phyloP scores from a whole-genome alignment of 2,113 vertebrate genomes.

The Halcyon senegalensis region DNA sequence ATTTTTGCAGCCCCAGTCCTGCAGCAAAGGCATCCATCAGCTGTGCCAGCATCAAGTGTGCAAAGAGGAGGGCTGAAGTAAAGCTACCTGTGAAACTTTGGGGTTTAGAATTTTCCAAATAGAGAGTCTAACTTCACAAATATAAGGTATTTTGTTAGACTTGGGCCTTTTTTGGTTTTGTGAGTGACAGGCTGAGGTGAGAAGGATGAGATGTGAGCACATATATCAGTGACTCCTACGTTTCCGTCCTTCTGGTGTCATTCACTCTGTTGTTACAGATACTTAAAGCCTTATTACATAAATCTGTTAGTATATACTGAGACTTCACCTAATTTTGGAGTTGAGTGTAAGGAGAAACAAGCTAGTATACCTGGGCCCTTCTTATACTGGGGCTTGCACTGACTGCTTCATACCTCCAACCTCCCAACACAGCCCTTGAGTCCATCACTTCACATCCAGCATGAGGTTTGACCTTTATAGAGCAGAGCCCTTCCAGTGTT shows the following conservation, averaged over 20 bases:
- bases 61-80: not conserved
- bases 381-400: not conserved
- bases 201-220: not conserved
- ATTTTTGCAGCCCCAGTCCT: not conserved
- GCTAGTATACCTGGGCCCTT: not conserved
- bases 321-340: not conserved
- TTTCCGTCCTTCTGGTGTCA: not conserved
- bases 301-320: not conserved
- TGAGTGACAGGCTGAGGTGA: not conserved
- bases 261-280: not conserved
- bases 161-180: not conserved
- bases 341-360: not conserved
- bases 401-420: rapidly evolving
- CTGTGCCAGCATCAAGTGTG: not conserved
- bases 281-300: not conserved
- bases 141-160: not conserved
- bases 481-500: not conserved
- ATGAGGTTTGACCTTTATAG: not conserved
- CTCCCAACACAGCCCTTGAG: not conserved
- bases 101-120: not conserved
- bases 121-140: not conserved
- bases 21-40: not conserved
- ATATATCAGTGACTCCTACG: not conserved
- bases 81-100: not conserved
- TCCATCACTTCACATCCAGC: rapidly evolving